Base-by-base conservation (phyloP, 1,140 invertebrate genomes). In the Lepidurus couesii region DNA sequence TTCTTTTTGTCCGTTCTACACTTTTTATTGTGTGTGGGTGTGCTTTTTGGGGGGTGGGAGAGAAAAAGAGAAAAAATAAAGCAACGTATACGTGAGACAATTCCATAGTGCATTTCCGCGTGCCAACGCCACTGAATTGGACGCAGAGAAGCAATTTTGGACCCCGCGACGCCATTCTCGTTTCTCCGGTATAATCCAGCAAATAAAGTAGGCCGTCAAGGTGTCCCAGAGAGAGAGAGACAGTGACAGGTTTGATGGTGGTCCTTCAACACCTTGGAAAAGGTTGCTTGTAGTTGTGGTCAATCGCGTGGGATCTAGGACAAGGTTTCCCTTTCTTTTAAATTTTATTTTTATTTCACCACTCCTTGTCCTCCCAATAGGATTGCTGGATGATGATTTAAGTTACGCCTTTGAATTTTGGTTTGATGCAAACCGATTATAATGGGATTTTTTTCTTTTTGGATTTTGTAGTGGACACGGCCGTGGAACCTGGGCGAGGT, bases 381-480 rank as follows among this genome's bases (percentile, higher is more conserved):
- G 34, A 34, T 34, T 34, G 34, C 34, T 34, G 4, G 34, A 3
- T 4, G 4, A 34, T 34, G 34, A 34, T 34, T 4, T 3, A 34
- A 34, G 34, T 34, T 34, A 34, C 26, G 26, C 2, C 0, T 65
- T 65, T 47, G 1, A 47, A 11, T 47, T 47, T 7, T 47, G 0
- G 5, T 13, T 21, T n/a, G 21, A 65, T 65, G 21, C 3, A 65
- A 65, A 21, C 16, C 16, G 53, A 65, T n/a, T 9, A 7, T n/a
- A 21, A 16, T 13, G 16, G 7, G 6, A 13, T 65, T n/a, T 65
- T 65, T 21, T 13, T 65, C n/a, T 65, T 65, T 65, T 65, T 3
- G 21, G 13, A 65, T 65, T 65, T 65, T 73, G 16, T 13, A 79
- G 78, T 79, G 74, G 78, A 79, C 47, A 79, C 78, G 74, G 74